phyloP scores from a whole-genome alignment of 2,888 invertebrate species.

The Uropetala carovei region DNA sequence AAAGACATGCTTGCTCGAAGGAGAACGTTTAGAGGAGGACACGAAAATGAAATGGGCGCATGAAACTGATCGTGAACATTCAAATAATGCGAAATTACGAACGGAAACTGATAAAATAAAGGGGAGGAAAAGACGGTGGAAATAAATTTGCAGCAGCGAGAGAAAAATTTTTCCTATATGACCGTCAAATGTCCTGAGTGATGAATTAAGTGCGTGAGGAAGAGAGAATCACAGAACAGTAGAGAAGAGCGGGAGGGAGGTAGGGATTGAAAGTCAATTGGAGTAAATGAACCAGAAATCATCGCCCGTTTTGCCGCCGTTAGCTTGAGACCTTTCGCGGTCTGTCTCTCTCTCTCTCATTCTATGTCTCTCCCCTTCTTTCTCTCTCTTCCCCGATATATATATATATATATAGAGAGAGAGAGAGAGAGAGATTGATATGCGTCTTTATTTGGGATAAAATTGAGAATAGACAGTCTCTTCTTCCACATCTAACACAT shows the following conservation, averaged over 20 bases:
- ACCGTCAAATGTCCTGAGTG: constrained; percentile 10
- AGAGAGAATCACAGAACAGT: too few relatives aligned
- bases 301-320: not conserved
- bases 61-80: not conserved
- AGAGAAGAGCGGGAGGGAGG: too few relatives aligned
- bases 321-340: too few relatives aligned
- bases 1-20: not conserved
- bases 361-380: too few relatives aligned
- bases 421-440: too few relatives aligned
- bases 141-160: too few relatives aligned
- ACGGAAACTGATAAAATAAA: not conserved
- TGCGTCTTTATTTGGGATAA: too few relatives aligned
- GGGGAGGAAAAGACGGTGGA: not conserved
- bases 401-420: not conserved
- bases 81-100: not conserved
- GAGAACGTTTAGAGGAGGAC: not conserved
- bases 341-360: too few relatives aligned
- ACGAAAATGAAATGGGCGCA: not conserved
- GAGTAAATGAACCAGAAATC: constrained; percentile 6
- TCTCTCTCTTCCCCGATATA: not conserved
- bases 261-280: not conserved
- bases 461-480: too few relatives aligned
- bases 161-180: too few relatives aligned
- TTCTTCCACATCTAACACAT: too few relatives aligned
- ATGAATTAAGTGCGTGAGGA: not conserved